Evolutionary conservation across 1,140 invertebrate species (phyloP), one percentile per base, ranked within the genome.

Genomic region (Protaetia brevitarsis): DNA sequence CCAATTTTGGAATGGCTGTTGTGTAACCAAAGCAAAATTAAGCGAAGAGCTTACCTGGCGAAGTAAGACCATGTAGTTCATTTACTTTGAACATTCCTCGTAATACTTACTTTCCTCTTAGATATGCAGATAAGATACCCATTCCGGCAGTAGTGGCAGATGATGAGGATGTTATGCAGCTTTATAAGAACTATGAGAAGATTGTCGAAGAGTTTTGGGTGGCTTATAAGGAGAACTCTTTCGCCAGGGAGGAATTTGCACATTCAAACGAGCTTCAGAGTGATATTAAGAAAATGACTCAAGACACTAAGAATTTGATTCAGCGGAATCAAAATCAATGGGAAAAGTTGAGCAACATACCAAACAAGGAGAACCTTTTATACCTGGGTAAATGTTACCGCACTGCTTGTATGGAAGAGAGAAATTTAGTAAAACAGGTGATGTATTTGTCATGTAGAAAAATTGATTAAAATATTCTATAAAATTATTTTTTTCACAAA

Each of bases 171-270:
- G 31, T 69, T 13, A 28, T 30, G n/a, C 23, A 56, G 3, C n/a
- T 65, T 10, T 29, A 62, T 28, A 23, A 36, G 30, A 11, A 29
- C 10, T 66, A 71, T 28, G 34, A 45, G 26, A 27, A 41, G 27
- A 10, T 58, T 2, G 68, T 71, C 34, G 68, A 68, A 2, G 51
- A 64, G 13, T 71, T 71, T 65, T 69, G 68, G 70, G n/a, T 19
- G 11, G 57, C 31, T 28, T 71, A 71, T 31, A 41, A 36, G 3
- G 66, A 66, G 8, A 62, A 69, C 41, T 30, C 11, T 8, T 10
- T 30, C 31, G 68, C 63, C 28, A 56, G 51, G 21, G 59, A 45
- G 26, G 13, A 41, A 7, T 59, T 28, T 2, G n/a, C 37, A 6
- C 66, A 71, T 34, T 36, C 65, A 11, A 28, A 16, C 1, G 68